Conservation (phyloP, 2,888 invertebrate species). For the Anarsia innoxiella region DNA sequence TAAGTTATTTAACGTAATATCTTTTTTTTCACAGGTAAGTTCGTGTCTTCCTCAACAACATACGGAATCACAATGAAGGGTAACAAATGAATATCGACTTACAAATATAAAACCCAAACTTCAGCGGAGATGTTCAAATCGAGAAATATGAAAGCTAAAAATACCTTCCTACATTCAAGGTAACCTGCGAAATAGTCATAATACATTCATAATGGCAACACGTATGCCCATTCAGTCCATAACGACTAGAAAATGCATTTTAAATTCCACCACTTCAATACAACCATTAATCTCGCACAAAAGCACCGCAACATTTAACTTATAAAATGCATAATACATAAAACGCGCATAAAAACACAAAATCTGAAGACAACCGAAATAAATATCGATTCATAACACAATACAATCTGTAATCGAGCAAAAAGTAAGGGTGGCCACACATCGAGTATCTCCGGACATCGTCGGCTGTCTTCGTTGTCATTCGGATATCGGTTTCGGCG, state of each 20-base stretch:
- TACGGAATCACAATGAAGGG: too few relatives aligned
- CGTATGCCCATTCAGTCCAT: constrained; percentile 21
- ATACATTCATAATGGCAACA: constrained; percentile 1
- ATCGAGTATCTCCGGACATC: constrained; percentile 49
- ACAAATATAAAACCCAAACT: too few relatives aligned
- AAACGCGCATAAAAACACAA: constrained; percentile 49
- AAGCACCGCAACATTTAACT: constrained; percentile 26
- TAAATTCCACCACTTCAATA: constrained; percentile 41
- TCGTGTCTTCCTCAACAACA: too few relatives aligned
- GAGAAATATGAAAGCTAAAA: too few relatives aligned
- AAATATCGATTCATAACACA: constrained; percentile 70
- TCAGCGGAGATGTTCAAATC: not conserved
- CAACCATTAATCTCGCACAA: constrained; percentile 7
- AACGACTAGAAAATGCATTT: constrained; percentile 58
- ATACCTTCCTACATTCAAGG: too few relatives aligned
- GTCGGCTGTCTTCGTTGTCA: constrained; percentile 59
- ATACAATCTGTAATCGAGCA: constrained; percentile 63
- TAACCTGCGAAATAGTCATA: too few relatives aligned
- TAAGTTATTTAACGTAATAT: too few relatives aligned
- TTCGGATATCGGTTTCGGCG: constrained; percentile 45
- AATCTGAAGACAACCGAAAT: constrained; percentile 47
- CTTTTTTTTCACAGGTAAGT: too few relatives aligned
- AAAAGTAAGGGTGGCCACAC: constrained; percentile 60
- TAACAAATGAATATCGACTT: too few relatives aligned
- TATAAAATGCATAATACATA: constrained; percentile 30